phyloP scores from a whole-genome alignment of 2,113 vertebrate species.

The Physeter macrocephalus region DNA sequence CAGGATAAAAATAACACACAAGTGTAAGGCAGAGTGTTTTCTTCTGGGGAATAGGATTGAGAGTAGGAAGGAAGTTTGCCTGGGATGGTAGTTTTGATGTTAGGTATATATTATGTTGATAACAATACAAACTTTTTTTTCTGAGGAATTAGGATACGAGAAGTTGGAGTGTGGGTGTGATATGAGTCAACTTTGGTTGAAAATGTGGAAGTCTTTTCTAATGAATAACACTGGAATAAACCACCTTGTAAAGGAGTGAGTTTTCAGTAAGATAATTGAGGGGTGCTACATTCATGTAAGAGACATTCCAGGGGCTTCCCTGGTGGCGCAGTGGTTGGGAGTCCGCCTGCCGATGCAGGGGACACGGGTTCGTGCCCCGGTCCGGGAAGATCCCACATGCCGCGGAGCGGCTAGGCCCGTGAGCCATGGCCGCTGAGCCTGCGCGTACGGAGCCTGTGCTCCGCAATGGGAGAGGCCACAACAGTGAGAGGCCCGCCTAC shows the following conservation, averaged over 20 bases:
- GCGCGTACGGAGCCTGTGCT: too few relatives aligned
- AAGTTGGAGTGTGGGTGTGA: accelerated
- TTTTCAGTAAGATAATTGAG: background rate
- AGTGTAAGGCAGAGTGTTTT: background rate
- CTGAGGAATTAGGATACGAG: background rate
- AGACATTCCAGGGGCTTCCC: too few relatives aligned
- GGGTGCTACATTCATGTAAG: background rate
- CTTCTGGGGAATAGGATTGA: background rate
- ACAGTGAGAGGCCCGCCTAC: too few relatives aligned
- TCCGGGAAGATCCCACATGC: too few relatives aligned
- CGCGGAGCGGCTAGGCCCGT: too few relatives aligned
- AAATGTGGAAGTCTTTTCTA: background rate
- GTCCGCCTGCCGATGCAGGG: too few relatives aligned
- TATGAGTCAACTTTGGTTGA: background rate
- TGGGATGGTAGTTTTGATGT: background rate
- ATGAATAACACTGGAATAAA: background rate
- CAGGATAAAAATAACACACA: background rate
- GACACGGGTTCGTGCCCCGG: too few relatives aligned
- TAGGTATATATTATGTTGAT: background rate
- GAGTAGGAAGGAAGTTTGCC: background rate
- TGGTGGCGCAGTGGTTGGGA: too few relatives aligned
- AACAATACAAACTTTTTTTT: background rate
- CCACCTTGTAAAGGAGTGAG: background rate
- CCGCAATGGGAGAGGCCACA: too few relatives aligned
- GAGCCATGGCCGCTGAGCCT: too few relatives aligned